These are phyloP conservation scores for Leucophenga montana DNA, from an alignment of 2,888 invertebrate genomes.

Conservation along the genomic window DNA sequence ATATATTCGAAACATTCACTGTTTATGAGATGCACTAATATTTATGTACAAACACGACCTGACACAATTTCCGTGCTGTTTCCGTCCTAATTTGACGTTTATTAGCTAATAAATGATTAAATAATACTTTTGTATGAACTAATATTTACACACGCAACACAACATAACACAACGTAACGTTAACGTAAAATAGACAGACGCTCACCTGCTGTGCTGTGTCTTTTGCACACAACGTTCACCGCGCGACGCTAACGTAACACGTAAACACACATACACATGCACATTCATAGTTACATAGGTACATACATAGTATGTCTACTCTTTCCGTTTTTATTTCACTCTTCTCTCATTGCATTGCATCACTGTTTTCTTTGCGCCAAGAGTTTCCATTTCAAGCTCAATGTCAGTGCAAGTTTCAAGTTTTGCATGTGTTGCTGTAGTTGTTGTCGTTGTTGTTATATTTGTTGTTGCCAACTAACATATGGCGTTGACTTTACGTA, in stretches of 20 bases:
- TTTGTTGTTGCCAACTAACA: slow-evolving; percentile 42
- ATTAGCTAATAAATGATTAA: slow-evolving; percentile 21
- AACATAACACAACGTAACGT: not conserved
- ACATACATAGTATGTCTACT: too few relatives aligned
- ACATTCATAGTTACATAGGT: too few relatives aligned
- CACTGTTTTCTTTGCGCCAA: not conserved
- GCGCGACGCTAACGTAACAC: too few relatives aligned
- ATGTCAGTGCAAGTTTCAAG: slow-evolving; percentile 36
- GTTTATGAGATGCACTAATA: too few relatives aligned
- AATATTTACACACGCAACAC: not conserved
- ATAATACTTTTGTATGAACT: not conserved
- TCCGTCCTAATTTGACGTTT: slow-evolving; percentile 20
- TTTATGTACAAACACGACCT: not conserved
- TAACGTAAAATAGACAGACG: slow-evolving; percentile 3
- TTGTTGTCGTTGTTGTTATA: slow-evolving; percentile 22
- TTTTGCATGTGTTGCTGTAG: slow-evolving; percentile 14
- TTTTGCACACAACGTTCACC: slow-evolving; percentile 20
- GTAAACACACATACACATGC: too few relatives aligned
- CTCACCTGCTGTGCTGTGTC: slow-evolving; percentile 28
- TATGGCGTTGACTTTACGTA: slow-evolving; percentile 1
- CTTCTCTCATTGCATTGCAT: too few relatives aligned
- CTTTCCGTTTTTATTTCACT: too few relatives aligned
- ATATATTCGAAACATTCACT: too few relatives aligned
- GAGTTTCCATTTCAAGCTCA: slow-evolving; percentile 52
- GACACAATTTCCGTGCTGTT: slow-evolving; percentile 5